These are phyloP conservation scores for Parochlus steinenii DNA, from an alignment of 2,888 invertebrate species.

Conservation along the genomic window DNA sequence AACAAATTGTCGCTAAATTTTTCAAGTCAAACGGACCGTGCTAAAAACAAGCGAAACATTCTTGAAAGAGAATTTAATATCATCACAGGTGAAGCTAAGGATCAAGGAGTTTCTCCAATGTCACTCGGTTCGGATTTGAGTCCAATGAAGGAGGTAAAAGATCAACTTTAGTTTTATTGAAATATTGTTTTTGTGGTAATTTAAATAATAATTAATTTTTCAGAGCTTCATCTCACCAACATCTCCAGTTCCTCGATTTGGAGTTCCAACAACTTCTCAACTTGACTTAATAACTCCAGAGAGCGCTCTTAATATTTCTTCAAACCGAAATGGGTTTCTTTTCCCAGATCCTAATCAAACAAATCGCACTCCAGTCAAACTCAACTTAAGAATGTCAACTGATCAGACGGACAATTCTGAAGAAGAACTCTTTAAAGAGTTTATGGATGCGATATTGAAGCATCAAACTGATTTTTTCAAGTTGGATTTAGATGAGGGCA, in stretches of 20 bases:
- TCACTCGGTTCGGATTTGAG: slow-evolving; percentile 18
- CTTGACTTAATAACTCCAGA: slow-evolving; percentile 18
- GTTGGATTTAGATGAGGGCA: slow-evolving; percentile 2
- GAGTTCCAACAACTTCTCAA: slow-evolving; percentile 13
- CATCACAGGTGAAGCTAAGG: slow-evolving; percentile 16
- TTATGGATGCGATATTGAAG: slow-evolving; percentile 7
- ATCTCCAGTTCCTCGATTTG: slow-evolving; percentile 5
- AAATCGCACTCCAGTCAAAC: too few relatives aligned
- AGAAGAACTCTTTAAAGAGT: slow-evolving; percentile 3
- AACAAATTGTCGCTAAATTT: too few relatives aligned
- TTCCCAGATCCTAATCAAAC: too few relatives aligned
- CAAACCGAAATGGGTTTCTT: slow-evolving; percentile 18
- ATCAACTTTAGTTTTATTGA: too few relatives aligned
- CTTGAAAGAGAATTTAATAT: slow-evolving; percentile 21
- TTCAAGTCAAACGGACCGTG: slow-evolving; percentile 19
- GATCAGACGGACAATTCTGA: slow-evolving; percentile 5
- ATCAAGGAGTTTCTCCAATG: slow-evolving; percentile 19
- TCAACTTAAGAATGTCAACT: too few relatives aligned
- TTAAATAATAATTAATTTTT: too few relatives aligned
- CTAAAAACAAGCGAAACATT: slow-evolving; percentile 20
- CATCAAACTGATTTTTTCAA: slow-evolving; percentile 4
- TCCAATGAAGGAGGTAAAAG: slow-evolving; percentile 13
- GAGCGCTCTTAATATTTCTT: slow-evolving; percentile 20
- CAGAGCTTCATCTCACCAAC: too few relatives aligned
- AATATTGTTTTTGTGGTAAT: too few relatives aligned